Evolutionary conservation across 2,797 vertebrate species (phyloP), one percentile per base, ranked within the genome.

Genomic region (Gallinago stenura): DNA sequence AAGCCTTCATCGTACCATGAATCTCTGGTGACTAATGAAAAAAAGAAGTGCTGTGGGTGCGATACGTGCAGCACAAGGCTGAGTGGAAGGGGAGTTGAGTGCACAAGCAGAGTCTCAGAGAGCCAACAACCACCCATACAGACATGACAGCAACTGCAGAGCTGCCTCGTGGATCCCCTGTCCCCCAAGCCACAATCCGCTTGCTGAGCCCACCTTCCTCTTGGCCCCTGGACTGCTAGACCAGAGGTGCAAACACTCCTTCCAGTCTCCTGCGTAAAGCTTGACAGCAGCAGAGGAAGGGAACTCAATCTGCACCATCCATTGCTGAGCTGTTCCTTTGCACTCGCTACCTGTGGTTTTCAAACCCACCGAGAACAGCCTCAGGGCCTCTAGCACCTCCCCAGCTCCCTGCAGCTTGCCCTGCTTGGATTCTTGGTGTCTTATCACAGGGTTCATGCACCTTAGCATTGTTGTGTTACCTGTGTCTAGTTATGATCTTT

Each of bases 131-230:
- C n/a, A 15, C 41, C 4, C 0, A 0, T 10, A 35, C 24, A 22
- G 62, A 24, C 28, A 4, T 6, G 35, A 37, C 15, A 28, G 37
- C 24, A 39, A 22, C n/a, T 25, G 50, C 46, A 24, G 73, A 66
- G 10, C 33, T 71, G 28, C 33, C n/a, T 87, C 18, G 2, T 2
- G 2, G 46, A 30, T 19, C 6, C 20, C 53, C 0, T 1, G 0
- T 7, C 41, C 25, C 50, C 14, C 12, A 57, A 60, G 53, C 6
- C 39, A 51, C 25, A 13, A 4, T 15, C 53, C 21, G 24, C 26
- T 57, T 48, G 30, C 60, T 16, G 24, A 73, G 69, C 37, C 25
- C 10, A 2, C 68, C 28, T 20, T 45, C 64, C 50, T 61, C 19
- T 45, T 0, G 0, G n/a, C 22, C 45, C 25, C 46, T 41, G 17